Evolutionary conservation across 2,797 vertebrate species (phyloP).

Genomic region (Aselliscus stoliczkanus): DNA sequence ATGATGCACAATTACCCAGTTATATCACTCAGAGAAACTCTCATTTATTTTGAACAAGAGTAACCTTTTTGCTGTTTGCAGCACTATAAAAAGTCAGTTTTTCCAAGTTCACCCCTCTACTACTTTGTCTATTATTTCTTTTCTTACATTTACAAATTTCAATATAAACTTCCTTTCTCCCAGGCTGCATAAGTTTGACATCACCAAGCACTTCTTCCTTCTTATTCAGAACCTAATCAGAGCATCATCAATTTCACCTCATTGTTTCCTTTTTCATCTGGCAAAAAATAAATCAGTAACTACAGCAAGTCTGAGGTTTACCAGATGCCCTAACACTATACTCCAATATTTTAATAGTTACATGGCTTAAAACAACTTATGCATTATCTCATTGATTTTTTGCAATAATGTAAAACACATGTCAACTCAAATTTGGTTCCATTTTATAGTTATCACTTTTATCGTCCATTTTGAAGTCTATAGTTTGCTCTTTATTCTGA

Average conservation of each 20-base stretch:
- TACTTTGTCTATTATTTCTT: neutral
- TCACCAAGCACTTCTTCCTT: neutral
- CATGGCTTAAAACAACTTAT: neutral
- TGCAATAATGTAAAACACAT: neutral
- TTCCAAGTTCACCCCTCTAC: neutral
- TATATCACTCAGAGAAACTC: neutral
- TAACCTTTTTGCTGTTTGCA: neutral
- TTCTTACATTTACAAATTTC: neutral
- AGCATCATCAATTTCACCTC: neutral
- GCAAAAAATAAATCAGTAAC: neutral
- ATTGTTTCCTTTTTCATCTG: neutral
- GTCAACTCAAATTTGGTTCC: neutral
- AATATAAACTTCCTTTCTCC: neutral
- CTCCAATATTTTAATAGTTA: neutral
- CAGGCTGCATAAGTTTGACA: neutral
- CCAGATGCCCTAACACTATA: neutral
- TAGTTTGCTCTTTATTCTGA: neutral
- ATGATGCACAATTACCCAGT: neutral
- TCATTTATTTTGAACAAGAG: neutral
- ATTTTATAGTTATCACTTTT: neutral
- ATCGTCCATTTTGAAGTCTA: neutral
- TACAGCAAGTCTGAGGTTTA: neutral
- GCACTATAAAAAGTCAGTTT: neutral
- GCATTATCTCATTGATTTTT: neutral
- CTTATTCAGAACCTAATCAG: neutral